Evolutionary conservation across 1,140 invertebrate species (phyloP), one percentile per base, ranked within the genome.

Genomic region (Eupeodes corollae): DNA sequence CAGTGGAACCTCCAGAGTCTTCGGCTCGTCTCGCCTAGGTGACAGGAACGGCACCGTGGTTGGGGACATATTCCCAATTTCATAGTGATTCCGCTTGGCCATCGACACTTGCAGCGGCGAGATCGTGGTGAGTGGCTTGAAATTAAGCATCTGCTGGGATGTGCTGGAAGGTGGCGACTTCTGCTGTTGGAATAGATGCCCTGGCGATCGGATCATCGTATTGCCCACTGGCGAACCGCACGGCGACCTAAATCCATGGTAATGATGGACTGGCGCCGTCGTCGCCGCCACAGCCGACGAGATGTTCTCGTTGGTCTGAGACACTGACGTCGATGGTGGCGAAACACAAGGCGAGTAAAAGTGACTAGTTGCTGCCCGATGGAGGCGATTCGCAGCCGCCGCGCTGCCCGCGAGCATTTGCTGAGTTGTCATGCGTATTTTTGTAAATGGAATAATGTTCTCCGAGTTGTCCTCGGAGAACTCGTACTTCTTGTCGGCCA

Each of bases 401-500:
- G 61, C 54, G 13, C 48, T 55, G 19, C 49, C 42, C 1, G 49
- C 16, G 1, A 34, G 32, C 32, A 39, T 21, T 59, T 55, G 16
- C 52, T 58, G 13, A 59, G 57, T 10, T 51, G 52, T 26, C 21
- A 26, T 26, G 3, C 63, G 57, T 62, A 66, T 57, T 44, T 66
- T 66, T 5, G 63, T 82, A 61, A 86, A 87, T 37, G 84, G 84
- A 53, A 87, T 79, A 48, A 88, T 87, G 65, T 88, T 88, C 62
- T 88, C 85, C 6, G 82, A 82, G 60, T 88, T 87, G 55, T 88
- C 86, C 47, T 89, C 87, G 5, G 83, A 86, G 56, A 91, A 89
- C 61, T 91, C 89, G 59, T 93, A 93, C 59, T 91, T 91, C 64
- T 91, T 92, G 57, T 93, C 88, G 0, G 89, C 89, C 30, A 91